These are phyloP conservation scores for Gymnodraco acuticeps DNA, from an alignment of 2,797 vertebrate genomes.

Conservation along the genomic window DNA sequence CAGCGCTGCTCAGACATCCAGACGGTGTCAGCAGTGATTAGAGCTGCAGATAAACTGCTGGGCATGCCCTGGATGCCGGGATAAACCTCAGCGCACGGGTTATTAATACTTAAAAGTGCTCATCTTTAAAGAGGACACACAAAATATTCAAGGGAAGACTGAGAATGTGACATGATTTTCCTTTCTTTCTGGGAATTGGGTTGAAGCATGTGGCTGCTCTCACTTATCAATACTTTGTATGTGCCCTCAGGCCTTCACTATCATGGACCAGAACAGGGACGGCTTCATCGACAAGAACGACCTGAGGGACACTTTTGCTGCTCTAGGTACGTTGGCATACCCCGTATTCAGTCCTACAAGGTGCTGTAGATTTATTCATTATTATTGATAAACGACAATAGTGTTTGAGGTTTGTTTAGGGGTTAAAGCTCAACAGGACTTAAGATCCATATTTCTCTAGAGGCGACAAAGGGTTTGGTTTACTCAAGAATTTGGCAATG, in stretches of 20 bases:
- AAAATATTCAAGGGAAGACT: slow-evolving; percentile 12
- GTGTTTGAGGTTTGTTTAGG: too few relatives aligned
- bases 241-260: slow-evolving; percentile 92
- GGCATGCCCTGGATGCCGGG: slow-evolving; percentile 66
- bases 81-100: slow-evolving; percentile 42
- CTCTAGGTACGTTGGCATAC: slow-evolving; percentile 85
- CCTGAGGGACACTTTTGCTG: slow-evolving; percentile 95
- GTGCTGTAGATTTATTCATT: neutral
- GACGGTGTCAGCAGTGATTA: slow-evolving; percentile 80
- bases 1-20: slow-evolving; percentile 65
- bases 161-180: neutral
- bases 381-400: neutral
- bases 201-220: neutral
- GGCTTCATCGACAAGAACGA: slow-evolving; percentile 98
- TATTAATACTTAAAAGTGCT: slow-evolving; percentile 68
- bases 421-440: neutral
- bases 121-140: slow-evolving; percentile 40
- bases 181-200: neutral
- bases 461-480: too few relatives aligned
- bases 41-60: slow-evolving; percentile 66
- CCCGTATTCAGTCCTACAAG: neutral
- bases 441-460: neutral
- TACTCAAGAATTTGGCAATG: too few relatives aligned
- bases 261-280: slow-evolving; percentile 99
- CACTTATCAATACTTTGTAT: neutral